Percentiles rank a stretch among this genome's conserved stretches.
Evolutionary conservation across 2,797 vertebrate species (phyloP).

Genomic region (Propithecus perrieri): DNA sequence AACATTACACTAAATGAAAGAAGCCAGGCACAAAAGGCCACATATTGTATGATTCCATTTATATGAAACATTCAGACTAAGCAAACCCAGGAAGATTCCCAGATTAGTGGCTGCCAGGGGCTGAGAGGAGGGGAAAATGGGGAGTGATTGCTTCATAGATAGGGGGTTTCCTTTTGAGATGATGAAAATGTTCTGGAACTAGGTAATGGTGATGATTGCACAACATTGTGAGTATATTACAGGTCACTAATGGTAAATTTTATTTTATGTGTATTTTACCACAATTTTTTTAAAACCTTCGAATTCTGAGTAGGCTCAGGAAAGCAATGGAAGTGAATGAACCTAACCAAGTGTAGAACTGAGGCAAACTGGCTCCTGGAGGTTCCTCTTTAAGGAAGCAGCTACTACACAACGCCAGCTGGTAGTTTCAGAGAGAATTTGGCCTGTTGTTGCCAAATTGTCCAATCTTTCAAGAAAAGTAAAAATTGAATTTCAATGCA

Average conservation of each 20-base stretch:
- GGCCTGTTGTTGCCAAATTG: neutral
- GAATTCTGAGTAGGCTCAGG: neutral
- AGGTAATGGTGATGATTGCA: neutral
- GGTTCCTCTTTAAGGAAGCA: neutral
- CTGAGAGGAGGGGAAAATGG: neutral
- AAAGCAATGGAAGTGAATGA: neutral
- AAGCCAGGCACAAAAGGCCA: neutral
- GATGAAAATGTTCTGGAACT: neutral
- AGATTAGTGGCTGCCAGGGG: neutral
- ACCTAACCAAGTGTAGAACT: neutral
- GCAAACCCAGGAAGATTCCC: conserved; percentile 25
- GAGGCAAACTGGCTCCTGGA: neutral
- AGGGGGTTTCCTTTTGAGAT: neutral
- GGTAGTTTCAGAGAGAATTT: neutral
- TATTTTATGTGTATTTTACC: neutral
- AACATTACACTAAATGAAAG: neutral
- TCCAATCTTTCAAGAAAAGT: neutral
- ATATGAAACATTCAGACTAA: neutral
- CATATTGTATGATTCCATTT: neutral
- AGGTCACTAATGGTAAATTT: neutral
- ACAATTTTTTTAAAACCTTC: neutral
- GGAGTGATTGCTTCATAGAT: neutral
- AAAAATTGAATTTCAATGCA: neutral
- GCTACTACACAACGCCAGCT: neutral
- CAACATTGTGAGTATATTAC: neutral